Evolutionary conservation across 2,797 vertebrate genomes (phyloP), one percentile per base, ranked within the genome.

Genomic region (Crocidura indochinensis): DNA sequence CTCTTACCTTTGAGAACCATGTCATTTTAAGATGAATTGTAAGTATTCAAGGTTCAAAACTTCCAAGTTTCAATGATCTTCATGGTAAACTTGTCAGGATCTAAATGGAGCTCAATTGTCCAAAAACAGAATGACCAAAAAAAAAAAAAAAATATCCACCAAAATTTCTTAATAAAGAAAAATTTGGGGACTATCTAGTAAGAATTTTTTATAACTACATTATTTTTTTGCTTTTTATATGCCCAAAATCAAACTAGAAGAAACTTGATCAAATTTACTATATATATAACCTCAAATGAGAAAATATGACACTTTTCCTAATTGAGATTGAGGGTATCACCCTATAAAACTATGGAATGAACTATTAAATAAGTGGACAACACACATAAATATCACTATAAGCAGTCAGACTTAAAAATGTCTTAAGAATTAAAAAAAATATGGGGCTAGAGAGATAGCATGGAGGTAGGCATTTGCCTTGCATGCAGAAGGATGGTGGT

Each of bases 1-100:
- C 68, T 91, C 92, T 95, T 94, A 93, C 91, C 87, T 95, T 94
- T 64, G 88, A 67, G 75, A 81, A 80, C 49, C 71, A 51, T 69
- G 74, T 76, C 77, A 92, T 56, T 29, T 91, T 79, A 88, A 82
- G 84, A 95, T 20, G 86, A 84, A 92, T 79, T 20, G 0, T 8
- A 93, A 79, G 8, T 80, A 44, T 60, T 87, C 76, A 90, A 90
- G 87, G 84, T 74, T 90, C 82, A 86, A 65, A 62, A 26, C 69
- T 73, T 72, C 84, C n/a, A 19, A 71, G 77, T 84, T 79, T 94
- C 67, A 90, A 19, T 72, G 92, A 20, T 88, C 88, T 92, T 92
- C 67, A 79, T 9, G 85, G 10, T 12, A 62, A 68, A 38, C 19
- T 71, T 92, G 91, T 87, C 73, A 91, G 51, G n/a, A 84, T 68